Conservation (phyloP, 2,888 invertebrate species). For the Cheilosia grossa region DNA sequence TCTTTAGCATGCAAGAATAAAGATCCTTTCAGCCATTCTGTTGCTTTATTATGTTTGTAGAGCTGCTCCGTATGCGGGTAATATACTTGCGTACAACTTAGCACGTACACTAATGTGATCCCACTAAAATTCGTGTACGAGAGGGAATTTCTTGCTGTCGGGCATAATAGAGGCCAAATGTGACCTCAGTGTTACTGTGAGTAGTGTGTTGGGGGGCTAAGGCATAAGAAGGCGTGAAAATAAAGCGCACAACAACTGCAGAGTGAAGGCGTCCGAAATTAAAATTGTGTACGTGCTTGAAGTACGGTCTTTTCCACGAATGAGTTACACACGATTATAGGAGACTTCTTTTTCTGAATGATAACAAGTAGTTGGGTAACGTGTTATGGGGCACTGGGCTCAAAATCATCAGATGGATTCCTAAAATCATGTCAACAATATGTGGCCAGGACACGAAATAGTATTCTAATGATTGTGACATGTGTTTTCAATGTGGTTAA, state of each 20-base stretch:
- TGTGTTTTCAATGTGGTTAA: too few species aligned
- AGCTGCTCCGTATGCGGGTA: neutral
- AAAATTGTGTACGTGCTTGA: conserved; percentile 11
- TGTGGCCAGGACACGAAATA: too few species aligned
- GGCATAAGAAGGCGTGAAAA: conserved; percentile 30
- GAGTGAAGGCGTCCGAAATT: conserved; percentile 16
- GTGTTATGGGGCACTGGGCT: too few species aligned
- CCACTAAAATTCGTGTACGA: conserved; percentile 31
- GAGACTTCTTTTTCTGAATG: too few species aligned
- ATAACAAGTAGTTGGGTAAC: too few species aligned
- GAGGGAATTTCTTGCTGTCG: neutral
- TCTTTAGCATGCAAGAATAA: neutral
- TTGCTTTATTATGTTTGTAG: conserved; percentile 9
- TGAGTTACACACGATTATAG: too few species aligned
- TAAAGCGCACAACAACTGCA: conserved; percentile 12
- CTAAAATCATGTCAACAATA: too few species aligned
- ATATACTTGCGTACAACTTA: conserved; percentile 26
- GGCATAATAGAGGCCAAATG: conserved; percentile 1
- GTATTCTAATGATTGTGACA: too few species aligned
- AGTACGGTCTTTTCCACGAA: too few species aligned
- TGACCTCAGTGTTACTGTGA: conserved; percentile 29
- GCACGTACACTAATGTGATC: conserved; percentile 47
- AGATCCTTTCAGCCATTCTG: neutral
- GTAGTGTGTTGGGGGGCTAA: neutral
- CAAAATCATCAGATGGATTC: too few species aligned